These are phyloP conservation scores for Quiscalus mexicanus DNA, from an alignment of 2,113 vertebrate species.

Conservation along the genomic window DNA sequence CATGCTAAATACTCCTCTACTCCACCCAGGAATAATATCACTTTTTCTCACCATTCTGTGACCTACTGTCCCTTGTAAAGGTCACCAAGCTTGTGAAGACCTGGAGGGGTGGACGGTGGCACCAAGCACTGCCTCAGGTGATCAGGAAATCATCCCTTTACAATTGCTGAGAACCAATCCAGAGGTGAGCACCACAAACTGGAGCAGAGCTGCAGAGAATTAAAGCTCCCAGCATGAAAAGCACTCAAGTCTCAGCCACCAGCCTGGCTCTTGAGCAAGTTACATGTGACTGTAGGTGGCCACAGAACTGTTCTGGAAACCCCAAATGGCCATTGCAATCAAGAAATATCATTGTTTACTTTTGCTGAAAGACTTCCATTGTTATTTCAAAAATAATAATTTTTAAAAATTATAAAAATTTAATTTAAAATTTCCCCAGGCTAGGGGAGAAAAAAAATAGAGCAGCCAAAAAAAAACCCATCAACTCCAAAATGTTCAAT, in stretches of 20 bases:
- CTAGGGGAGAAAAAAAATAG: neutral
- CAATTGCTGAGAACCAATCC: neutral
- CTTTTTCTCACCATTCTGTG: neutral
- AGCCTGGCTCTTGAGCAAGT: neutral
- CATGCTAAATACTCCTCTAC: neutral
- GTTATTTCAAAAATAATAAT: neutral
- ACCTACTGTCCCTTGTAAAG: neutral
- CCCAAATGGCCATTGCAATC: neutral
- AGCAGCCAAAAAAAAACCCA: neutral
- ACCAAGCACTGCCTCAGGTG: neutral
- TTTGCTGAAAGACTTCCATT: neutral
- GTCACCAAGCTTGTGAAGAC: neutral
- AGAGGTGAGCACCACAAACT: neutral
- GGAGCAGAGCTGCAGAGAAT: neutral
- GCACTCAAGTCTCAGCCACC: rapidly evolving
- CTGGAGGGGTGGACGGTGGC: neutral
- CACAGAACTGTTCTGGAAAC: neutral
- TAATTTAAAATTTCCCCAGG: neutral
- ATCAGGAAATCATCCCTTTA: neutral
- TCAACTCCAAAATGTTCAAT: neutral
- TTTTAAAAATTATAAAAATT: neutral
- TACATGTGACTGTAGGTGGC: rapidly evolving
- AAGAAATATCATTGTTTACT: neutral
- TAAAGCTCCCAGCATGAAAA: neutral
- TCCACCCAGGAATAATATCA: neutral